Evolutionary conservation across 1,140 invertebrate species (phyloP), one percentile per base, ranked within the genome.

Genomic region (Gonatopus flavifemur): DNA sequence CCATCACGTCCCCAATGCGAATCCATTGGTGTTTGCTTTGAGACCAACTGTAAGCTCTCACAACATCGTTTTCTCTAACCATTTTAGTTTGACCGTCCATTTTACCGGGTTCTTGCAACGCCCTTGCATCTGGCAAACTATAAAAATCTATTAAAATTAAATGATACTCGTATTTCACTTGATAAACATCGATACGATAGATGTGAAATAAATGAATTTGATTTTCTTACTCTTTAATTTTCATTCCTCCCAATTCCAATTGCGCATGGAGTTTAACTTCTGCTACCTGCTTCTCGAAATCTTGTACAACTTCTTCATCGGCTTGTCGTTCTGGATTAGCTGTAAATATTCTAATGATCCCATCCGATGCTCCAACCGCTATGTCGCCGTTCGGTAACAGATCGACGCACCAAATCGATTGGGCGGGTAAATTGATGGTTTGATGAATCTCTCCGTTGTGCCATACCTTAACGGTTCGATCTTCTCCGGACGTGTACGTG

Each of bases 341-440:
- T 0, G 90, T 91, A 66, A 98, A 97, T 37, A 98, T 83, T 48
- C 94, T 82, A 0, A 96, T 82, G 0, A 89, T 67, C 1, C 91
- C 92, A 78, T 98, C 94, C 76, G 91, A 95, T 54, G 85, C 78
- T 7, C 93, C 96, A 51, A 90, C 86, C n/a, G 91, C 91, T 66
- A 98, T 84, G 76, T 98, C 94, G 9, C 88, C 88, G 79, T 97
- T 96, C 3, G 79, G 62, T 13, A 98, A 70, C 48, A 86, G 83
- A 43, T 85, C 82, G 0, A 96, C 87, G 37, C 86, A 84, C 96
- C 96, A 98, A 6, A 98, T 86, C 16, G 92, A 93, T 42, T 90
- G 86, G 1, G 88, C 86, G 0, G 96, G 94, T 41, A 96, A 79
- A 12, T 81, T 67, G 20, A 98, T 85, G 0, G 88, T 87, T 62